phyloP scores from a whole-genome alignment of 1,140 invertebrate genomes.

The Sycophaga agraensis region DNA sequence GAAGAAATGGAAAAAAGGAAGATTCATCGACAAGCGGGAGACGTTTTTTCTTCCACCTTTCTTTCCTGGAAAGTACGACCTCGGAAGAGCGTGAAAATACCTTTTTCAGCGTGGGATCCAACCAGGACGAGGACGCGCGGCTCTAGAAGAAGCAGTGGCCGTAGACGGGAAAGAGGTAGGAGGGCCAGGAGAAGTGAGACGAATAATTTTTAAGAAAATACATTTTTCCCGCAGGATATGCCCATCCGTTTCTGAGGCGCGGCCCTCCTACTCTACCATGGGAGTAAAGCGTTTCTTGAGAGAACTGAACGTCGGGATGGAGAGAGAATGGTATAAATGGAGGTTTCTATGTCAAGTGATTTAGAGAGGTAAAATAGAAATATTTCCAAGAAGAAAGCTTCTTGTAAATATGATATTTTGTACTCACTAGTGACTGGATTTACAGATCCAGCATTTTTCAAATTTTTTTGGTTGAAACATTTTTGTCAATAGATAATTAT shows the following conservation, averaged over 20 bases:
- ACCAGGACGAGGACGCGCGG: too few species aligned
- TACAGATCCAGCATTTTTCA: too few species aligned
- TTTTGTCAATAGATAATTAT: too few species aligned
- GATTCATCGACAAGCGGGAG: constrained; percentile 14
- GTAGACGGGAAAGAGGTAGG: too few species aligned
- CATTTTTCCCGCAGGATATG: constrained; percentile 33
- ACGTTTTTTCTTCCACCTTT: background rate
- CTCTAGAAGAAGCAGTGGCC: too few species aligned
- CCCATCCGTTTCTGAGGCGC: constrained; percentile 22
- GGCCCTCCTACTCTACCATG: background rate
- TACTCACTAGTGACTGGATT: too few species aligned
- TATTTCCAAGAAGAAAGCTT: too few species aligned
- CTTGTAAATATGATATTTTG: too few species aligned
- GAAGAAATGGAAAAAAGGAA: constrained; percentile 16
- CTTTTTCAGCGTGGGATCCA: constrained; percentile 16
- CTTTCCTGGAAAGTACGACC: constrained; percentile 14
- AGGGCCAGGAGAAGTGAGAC: background rate
- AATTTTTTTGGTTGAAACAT: too few species aligned
- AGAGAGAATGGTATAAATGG: background rate
- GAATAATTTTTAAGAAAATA: constrained; percentile 37
- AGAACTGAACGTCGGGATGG: too few species aligned
- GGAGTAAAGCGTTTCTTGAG: background rate
- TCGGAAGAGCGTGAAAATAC: constrained; percentile 20
- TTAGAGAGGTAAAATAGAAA: too few species aligned
- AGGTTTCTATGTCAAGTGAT: background rate